Percentiles rank a stretch among this genome's conserved stretches.
These are phyloP conservation scores for Theocolax elegans DNA, from an alignment of 1,140 invertebrate genomes.

Conservation along the genomic window DNA sequence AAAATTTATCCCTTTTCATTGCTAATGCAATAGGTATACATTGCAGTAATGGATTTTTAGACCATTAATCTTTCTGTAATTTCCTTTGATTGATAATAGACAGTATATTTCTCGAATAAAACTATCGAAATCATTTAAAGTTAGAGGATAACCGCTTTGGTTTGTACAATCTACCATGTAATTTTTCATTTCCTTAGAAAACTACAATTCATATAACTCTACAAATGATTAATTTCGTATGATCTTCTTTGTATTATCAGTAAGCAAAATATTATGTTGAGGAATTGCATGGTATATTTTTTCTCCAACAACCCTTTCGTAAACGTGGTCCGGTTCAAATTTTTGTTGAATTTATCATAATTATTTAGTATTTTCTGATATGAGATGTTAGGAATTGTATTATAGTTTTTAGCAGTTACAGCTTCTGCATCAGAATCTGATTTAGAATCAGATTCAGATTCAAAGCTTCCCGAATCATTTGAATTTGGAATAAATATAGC, in stretches of 20 bases:
- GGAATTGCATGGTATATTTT: not conserved
- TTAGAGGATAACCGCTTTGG: not conserved
- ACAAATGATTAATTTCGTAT: not conserved
- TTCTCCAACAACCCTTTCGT: constrained; percentile 7
- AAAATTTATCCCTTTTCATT: not conserved
- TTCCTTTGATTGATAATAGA: constrained; percentile 6
- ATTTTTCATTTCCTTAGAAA: constrained; percentile 10
- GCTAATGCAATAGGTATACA: not conserved
- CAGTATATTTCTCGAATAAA: not conserved
- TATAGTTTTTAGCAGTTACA: too few relatives aligned
- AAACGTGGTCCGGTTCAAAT: not conserved
- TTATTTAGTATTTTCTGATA: too few relatives aligned
- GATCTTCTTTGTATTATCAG: not conserved
- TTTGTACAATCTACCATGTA: constrained; percentile 1
- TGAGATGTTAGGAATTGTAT: too few relatives aligned
- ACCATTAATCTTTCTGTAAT: constrained; percentile 12
- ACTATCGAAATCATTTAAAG: not conserved
- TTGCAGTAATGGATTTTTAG: not conserved
- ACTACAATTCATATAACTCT: constrained; percentile 8
- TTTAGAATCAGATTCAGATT: too few relatives aligned
- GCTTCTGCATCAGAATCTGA: too few relatives aligned
- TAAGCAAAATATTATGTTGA: not conserved
- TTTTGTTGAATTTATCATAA: too few relatives aligned
- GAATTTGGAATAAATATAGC: too few relatives aligned
- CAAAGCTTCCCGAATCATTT: too few relatives aligned